Evolutionary conservation across 1,140 invertebrate species (phyloP).

Genomic region (Chrysoperla carnea): DNA sequence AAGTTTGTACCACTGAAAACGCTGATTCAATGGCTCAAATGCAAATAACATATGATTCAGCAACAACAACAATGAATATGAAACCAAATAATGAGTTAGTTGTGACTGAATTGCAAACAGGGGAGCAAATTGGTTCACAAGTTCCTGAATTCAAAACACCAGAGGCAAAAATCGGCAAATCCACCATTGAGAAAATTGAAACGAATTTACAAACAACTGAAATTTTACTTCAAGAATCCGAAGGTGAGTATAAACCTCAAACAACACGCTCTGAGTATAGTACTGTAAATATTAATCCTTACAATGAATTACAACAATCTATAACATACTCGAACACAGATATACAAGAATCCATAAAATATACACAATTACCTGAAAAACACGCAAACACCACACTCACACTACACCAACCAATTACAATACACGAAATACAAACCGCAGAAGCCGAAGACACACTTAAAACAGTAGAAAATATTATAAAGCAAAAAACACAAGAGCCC

Average conservation of each 20-base stretch:
- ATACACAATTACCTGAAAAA: no score
- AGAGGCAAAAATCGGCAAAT: conserved; percentile 2
- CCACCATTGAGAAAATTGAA: conserved; percentile 7
- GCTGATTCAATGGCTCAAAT: conserved; percentile 5
- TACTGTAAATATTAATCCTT: no score
- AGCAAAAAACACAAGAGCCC: conserved; percentile 6
- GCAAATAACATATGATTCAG: conserved; percentile 7
- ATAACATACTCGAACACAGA: conserved; percentile 2
- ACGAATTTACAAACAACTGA: conserved; percentile 10
- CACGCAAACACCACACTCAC: background rate
- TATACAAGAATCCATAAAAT: conserved; percentile 11
- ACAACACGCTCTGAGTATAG: no score
- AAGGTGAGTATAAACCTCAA: conserved; percentile 7
- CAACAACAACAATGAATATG: conserved; percentile 14
- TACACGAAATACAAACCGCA: background rate
- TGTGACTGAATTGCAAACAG: conserved; percentile 26
- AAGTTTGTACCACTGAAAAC: conserved; percentile 1
- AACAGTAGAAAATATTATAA: no score
- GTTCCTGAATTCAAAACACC: conserved; percentile 19
- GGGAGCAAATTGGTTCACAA: conserved; percentile 25
- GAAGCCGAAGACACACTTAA: background rate
- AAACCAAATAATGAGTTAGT: conserved; percentile 27
- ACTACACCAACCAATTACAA: background rate
- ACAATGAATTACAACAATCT: no score
- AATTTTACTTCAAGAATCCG: conserved; percentile 16